A percentile compares a stretch with the other conserved stretches of the same genome.
Evolutionary conservation across 2,888 invertebrate species (phyloP).

Genomic region (Arctia plantaginis): DNA sequence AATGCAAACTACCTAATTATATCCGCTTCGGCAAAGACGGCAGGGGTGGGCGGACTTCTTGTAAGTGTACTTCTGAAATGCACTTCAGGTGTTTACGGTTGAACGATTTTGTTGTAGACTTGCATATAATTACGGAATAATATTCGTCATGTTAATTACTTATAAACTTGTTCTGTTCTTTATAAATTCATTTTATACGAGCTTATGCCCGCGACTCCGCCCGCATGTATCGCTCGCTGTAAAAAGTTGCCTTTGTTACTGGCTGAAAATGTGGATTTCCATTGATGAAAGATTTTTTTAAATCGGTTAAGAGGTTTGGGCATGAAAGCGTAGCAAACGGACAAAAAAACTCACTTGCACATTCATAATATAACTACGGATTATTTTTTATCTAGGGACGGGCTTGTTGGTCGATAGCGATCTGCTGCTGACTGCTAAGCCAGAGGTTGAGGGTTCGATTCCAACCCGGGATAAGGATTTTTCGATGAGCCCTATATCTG

Average conservation of each 20-base stretch:
- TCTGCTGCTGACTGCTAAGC: neutral
- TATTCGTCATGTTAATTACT: neutral
- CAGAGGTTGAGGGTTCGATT: neutral
- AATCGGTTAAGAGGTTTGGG: too few relatives aligned
- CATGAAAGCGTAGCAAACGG: too few relatives aligned
- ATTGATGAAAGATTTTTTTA: too few relatives aligned
- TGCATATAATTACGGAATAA: slow-evolving; percentile 24
- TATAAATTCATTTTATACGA: neutral
- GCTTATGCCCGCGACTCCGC: too few relatives aligned
- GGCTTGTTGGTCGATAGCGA: neutral
- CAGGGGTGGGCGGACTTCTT: slow-evolving; percentile 53
- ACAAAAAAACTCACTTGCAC: too few relatives aligned
- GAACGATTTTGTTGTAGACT: slow-evolving; percentile 54
- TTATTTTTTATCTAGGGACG: too few relatives aligned
- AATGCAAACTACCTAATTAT: slow-evolving; percentile 85
- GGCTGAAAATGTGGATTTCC: too few relatives aligned
- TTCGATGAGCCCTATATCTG: neutral
- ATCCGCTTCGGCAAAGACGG: slow-evolving; percentile 74
- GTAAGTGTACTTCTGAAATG: slow-evolving; percentile 48
- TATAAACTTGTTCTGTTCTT: neutral
- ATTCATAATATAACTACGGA: too few relatives aligned
- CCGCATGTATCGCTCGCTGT: too few relatives aligned
- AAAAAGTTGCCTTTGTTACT: too few relatives aligned
- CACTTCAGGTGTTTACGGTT: slow-evolving; percentile 66
- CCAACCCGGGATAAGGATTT: neutral